Base-by-base conservation (phyloP, 2,797 vertebrate species). In the Poeciliopsis paucimaculata region DNA sequence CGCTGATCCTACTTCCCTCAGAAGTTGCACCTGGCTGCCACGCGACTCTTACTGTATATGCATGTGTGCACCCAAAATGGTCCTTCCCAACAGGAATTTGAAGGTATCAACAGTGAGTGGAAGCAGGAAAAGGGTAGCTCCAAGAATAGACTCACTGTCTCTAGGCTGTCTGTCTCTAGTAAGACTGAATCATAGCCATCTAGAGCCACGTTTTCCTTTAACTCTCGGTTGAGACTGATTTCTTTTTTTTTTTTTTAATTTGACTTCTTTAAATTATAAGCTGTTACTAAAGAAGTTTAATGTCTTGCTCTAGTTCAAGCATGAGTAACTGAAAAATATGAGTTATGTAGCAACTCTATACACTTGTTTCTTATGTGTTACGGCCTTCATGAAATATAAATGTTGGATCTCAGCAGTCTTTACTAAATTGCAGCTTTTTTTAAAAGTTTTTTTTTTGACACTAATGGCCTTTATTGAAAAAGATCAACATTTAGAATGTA, bases 1-100 rank as follows among this genome's bases (percentile, higher is more conserved):
- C 60, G 73, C 75, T 78, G 64, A 73, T 89, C 78, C 82, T n/a
- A 81, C 84, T 82, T 91, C 82, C 87, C 81, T 55, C 43, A 47
- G 47, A 34, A 34, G 46, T 10, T 11, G 73, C 36, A 11, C 78
- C 53, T 31, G 41, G 76, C 75, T 51, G 72, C 83, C 88, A 85
- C 73, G 76, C 28, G 57, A 79, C 78, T 72, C 45, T 70, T 34
- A 77, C 73, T 77, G 71, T 72, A 75, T 47, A 1, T 49, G 31
- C 5, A 26, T 66, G 75, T 66, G 57, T 71, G 55, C 70, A 77
- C 75, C 31, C 43, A 13, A 36, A 77, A 72, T 72, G 60, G 12
- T 28, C 34, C 1, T 57, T 77, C 66, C 70, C 12, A 57, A 77
- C 66, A 82, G 76, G 64, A 81, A 76, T 39, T 62, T 60, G 51